These are phyloP conservation scores for Paelopatides confundens DNA, from an alignment of 53 echinoderm and acorn worm species.

Conservation along the genomic window DNA sequence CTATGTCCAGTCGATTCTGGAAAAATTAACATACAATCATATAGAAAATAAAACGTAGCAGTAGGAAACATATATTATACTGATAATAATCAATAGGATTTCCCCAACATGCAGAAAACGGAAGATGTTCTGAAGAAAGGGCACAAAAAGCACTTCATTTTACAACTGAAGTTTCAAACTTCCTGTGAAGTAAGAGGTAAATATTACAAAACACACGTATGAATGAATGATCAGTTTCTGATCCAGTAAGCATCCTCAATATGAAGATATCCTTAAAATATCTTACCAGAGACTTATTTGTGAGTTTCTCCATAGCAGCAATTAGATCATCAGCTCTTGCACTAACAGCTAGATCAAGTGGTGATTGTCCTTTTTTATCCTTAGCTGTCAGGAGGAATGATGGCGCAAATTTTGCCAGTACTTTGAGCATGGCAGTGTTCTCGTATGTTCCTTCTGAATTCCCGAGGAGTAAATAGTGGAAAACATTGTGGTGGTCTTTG, in stretches of 20 bases:
- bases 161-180: too few species aligned
- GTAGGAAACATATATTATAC: too few species aligned
- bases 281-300: conserved; percentile 5
- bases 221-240: too few species aligned
- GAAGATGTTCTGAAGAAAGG: too few species aligned
- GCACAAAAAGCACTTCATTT: too few species aligned
- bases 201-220: too few species aligned
- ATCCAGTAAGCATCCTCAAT: too few species aligned
- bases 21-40: not conserved
- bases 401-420: conserved; percentile 62
- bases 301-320: conserved; percentile 65
- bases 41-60: not conserved
- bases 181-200: too few species aligned
- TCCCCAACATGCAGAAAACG: too few species aligned
- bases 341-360: conserved; percentile 75
- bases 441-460: conserved; percentile 79
- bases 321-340: conserved; percentile 75
- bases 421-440: conserved; percentile 72
- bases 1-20: not conserved
- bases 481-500: conserved; percentile 60
- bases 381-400: conserved; percentile 52
- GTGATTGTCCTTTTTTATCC: conserved; percentile 76
- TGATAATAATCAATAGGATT: too few species aligned
- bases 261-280: too few species aligned
- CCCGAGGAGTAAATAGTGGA: conserved; percentile 80